Base-by-base conservation (phyloP, 2,113 vertebrate species). In the Archilochus colubris region DNA sequence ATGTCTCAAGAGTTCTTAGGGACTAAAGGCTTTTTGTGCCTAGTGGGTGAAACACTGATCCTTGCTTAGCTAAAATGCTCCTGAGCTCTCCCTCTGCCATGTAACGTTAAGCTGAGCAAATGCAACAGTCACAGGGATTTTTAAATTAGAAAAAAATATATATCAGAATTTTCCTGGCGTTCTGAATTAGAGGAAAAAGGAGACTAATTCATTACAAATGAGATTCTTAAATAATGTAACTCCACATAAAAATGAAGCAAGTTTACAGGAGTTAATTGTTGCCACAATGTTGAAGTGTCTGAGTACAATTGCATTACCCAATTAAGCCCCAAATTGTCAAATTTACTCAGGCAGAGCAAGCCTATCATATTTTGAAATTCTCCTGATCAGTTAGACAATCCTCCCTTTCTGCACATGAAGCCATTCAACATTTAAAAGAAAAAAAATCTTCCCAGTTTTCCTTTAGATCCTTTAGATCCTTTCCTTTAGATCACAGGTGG, bases 201-300 rank as follows among this genome's bases (percentile, higher is more conserved):
- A 77, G 74, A 53, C 64, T 69, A 89, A 94, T 55, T 59, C 15
- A 40, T 86, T 91, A 79, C 24, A 78, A 92, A 92, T 82, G 14
- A 86, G 40, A 88, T 43, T 96, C 82, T 82, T 86, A 93, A 93
- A 87, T 72, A 78, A 46, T 50, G 3, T 36, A 96, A 72, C 72
- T 69, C 69, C 59, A 64, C 40, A 86, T n/a, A 72, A 79, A 94
- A 96, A 94, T 63, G 36, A 43, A 91, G 28, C 67, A 82, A 88
- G 61, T 91, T 92, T 85, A 81, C 36, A 50, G 44, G 51, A 70
- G 76, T 14, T 95, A 93, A 93, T 59, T 96, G 73, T 82, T 92
- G 82, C 51, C 63, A 87, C 67, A 91, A 72, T 46, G 50, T 84
- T 89, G 64, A 94, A 94, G 61, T 79, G 62, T 38, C 55, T 83